phyloP scores from a whole-genome alignment of 2,888 invertebrate genomes.

The Cephus pulcher region DNA sequence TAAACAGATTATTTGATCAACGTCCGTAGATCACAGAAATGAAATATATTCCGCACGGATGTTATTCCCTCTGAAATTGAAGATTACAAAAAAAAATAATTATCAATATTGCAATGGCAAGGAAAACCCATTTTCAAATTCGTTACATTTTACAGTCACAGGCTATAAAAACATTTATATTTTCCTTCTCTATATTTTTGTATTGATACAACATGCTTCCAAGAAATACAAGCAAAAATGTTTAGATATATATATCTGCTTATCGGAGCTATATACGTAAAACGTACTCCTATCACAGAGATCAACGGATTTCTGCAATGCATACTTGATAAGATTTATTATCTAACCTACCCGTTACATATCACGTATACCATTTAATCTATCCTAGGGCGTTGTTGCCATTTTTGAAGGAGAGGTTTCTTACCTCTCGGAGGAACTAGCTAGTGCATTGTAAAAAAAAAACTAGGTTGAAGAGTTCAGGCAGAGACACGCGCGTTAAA shows the following conservation, averaged over 20 bases:
- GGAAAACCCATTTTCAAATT: too few species aligned
- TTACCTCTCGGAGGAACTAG: not conserved
- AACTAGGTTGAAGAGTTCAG: not conserved
- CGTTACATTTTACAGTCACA: not conserved
- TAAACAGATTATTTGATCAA: not conserved
- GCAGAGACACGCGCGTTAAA: not conserved
- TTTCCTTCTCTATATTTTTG: not conserved
- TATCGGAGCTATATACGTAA: not conserved
- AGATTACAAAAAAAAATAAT: not conserved
- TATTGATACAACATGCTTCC: not conserved
- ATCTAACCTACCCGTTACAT: not conserved
- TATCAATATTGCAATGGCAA: not conserved
- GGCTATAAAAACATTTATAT: not conserved
- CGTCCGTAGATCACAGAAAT: not conserved
- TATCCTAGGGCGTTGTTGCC: not conserved
- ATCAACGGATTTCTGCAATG: not conserved
- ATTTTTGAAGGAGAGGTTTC: not conserved
- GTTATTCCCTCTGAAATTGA: not conserved
- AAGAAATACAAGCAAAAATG: not conserved
- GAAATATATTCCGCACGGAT: not conserved
- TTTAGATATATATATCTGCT: not conserved
- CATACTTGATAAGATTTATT: not conserved
- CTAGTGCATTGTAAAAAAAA: not conserved
- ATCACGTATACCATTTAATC: not conserved
- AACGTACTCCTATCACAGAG: not conserved